These are phyloP conservation scores for Speoplatyrhinus poulsoni DNA, from an alignment of 2,113 vertebrate genomes.

Conservation along the genomic window DNA sequence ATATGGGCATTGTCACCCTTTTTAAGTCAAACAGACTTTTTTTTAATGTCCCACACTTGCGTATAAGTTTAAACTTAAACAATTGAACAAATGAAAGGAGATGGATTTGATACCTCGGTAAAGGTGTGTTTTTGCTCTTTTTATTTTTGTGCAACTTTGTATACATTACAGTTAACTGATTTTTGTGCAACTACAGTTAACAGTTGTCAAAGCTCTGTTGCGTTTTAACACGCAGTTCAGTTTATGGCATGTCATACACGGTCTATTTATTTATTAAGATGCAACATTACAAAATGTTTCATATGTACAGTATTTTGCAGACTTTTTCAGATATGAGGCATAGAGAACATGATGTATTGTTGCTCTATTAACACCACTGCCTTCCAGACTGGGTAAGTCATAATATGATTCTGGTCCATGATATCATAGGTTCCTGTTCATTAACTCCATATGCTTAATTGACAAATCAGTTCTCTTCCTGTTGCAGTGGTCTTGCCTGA, in stretches of 20 bases:
- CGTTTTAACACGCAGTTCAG: constrained; percentile 15
- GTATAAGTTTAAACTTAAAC: neutral
- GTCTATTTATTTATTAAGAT: constrained; percentile 11
- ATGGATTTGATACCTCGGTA: constrained; percentile 15
- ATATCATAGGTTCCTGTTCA: constrained; percentile 42
- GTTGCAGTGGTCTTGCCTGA: constrained; percentile 19
- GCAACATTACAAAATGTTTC: constrained; percentile 1
- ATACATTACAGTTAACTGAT: constrained; percentile 1
- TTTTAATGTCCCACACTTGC: neutral
- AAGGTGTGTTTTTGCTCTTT: constrained; percentile 28
- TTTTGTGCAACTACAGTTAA: constrained; percentile 1
- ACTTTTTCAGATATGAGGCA: constrained; percentile 20
- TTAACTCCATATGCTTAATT: constrained; percentile 39
- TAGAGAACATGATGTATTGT: neutral
- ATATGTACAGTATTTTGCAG: constrained; percentile 10
- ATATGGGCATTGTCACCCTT: neutral
- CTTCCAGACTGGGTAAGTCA: constrained; percentile 21
- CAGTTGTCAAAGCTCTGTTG: constrained; percentile 3
- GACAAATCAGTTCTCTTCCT: constrained; percentile 42
- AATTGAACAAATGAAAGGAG: neutral
- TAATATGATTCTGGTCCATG: constrained; percentile 30
- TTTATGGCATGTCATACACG: neutral
- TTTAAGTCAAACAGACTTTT: neutral
- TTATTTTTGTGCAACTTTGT: constrained; percentile 19
- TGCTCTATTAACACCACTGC: constrained; percentile 2